Conservation (phyloP, 2,888 invertebrate genomes). For the Ormyrus labotus region DNA sequence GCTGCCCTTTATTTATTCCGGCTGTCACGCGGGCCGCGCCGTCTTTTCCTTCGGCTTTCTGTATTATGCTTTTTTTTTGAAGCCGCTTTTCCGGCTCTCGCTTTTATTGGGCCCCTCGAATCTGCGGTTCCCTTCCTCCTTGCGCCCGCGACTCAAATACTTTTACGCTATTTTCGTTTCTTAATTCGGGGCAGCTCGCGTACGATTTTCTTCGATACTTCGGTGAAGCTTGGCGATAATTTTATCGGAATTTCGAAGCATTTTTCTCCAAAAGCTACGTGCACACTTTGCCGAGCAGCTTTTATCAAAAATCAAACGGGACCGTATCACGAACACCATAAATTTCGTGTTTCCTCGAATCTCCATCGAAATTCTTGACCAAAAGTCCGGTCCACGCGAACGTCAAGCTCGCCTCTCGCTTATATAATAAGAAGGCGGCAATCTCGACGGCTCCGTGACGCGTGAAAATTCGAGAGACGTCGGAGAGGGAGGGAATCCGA, state of each 20-base stretch:
- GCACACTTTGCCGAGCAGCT: too few species aligned
- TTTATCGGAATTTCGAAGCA: too few species aligned
- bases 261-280: too few species aligned
- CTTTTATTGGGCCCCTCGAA: not conserved
- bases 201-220: not conserved
- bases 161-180: conserved; percentile 9
- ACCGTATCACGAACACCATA: too few species aligned
- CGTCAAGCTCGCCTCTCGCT: not conserved
- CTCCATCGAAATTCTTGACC: too few species aligned
- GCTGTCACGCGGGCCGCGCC: conserved; percentile 30
- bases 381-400: not conserved
- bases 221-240: too few species aligned
- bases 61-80: not conserved
- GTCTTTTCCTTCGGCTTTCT: not conserved
- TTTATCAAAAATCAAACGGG: too few species aligned
- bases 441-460: conserved; percentile 39
- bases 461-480: conserved; percentile 51
- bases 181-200: not conserved
- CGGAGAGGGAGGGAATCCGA: not conserved
- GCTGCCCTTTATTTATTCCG: conserved; percentile 41
- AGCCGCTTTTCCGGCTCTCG: not conserved
- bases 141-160: not conserved
- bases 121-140: not conserved
- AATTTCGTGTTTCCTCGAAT: too few species aligned
- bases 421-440: conserved; percentile 14